Percentiles rank a stretch among this genome's conserved stretches.
Conservation (phyloP, 2,113 vertebrate genomes). For the Notechis scutatus region DNA sequence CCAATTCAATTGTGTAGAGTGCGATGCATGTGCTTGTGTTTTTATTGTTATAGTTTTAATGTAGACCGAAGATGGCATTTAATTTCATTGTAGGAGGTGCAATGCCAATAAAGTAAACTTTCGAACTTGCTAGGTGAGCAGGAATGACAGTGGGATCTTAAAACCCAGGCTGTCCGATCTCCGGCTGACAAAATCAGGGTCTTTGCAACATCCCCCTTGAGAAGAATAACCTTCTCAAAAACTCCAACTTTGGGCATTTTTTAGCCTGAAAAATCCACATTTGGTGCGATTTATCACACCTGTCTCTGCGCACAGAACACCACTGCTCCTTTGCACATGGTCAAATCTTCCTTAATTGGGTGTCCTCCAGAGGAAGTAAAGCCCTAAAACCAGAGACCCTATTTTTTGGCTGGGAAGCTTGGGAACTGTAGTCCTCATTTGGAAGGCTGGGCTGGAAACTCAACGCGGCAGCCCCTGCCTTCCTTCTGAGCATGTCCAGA, state of each 20-base stretch:
- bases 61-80: no score
- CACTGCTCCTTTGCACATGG: not conserved
- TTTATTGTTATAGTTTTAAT: no score
- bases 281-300: not conserved
- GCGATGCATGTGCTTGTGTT: no score
- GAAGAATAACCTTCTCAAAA: not conserved
- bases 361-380: not conserved
- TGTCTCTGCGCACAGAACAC: not conserved
- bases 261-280: not conserved
- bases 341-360: not conserved
- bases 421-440: not conserved
- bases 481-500: not conserved
- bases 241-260: not conserved
- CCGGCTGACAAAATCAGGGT: not conserved
- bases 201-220: not conserved
- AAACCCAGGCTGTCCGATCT: not conserved
- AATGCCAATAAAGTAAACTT: not conserved
- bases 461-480: not conserved
- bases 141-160: not conserved
- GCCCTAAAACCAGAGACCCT: not conserved
- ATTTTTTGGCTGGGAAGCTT: not conserved
- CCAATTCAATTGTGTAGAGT: no score
- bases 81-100: no score
- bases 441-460: not conserved
- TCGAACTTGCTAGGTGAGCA: not conserved